A percentile compares a stretch with the other conserved stretches of the same genome.
Evolutionary conservation across 2,888 invertebrate species (phyloP).

Genomic region (Autographa gamma): DNA sequence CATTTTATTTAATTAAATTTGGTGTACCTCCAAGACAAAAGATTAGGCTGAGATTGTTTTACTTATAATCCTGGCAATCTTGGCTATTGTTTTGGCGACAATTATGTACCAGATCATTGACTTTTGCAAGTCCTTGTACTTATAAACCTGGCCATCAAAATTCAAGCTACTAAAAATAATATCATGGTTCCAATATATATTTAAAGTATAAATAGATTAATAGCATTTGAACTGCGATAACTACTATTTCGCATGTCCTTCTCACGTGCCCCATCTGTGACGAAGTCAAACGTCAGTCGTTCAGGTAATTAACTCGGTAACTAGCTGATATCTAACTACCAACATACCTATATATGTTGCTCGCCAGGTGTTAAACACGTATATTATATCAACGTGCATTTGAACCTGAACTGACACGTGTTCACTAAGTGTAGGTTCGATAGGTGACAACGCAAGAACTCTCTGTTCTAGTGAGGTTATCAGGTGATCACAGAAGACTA

Average conservation of each 20-base stretch:
- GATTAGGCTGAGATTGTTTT: no score
- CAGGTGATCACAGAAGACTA: no score
- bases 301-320: slow-evolving; percentile 36
- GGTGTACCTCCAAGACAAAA: no score
- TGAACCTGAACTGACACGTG: background rate
- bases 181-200: background rate
- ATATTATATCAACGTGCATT: slow-evolving; percentile 2
- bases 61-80: no score
- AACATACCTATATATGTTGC: background rate
- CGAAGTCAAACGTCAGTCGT: slow-evolving; percentile 30
- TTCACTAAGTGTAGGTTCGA: background rate
- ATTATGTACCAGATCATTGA: no score
- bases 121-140: no score
- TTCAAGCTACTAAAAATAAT: no score
- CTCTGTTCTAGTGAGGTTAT: no score
- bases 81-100: no score
- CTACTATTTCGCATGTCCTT: slow-evolving; percentile 46
- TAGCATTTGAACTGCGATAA: slow-evolving; percentile 30
- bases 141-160: no score
- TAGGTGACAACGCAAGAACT: background rate
- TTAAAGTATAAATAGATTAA: slow-evolving; percentile 47
- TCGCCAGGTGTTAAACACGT: background rate
- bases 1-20: no score
- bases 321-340: background rate
- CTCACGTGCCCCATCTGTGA: slow-evolving; percentile 48